Conservation (phyloP, 2,797 vertebrate genomes). For the Eulemur rubriventer region DNA sequence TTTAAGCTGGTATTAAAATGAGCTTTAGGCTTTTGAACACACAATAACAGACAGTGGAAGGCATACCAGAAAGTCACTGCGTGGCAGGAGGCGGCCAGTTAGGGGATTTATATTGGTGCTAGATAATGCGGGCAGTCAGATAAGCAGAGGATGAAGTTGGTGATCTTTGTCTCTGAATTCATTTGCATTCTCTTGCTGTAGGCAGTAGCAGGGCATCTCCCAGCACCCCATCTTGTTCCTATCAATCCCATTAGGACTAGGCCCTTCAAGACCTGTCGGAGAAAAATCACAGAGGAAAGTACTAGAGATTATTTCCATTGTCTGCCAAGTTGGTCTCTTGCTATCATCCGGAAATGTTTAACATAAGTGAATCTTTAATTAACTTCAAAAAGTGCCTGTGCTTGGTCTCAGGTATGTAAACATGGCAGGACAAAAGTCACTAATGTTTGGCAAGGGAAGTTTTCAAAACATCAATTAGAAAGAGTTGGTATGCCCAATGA, state of each 20-base stretch:
- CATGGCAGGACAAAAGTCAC: slow-evolving; percentile 72
- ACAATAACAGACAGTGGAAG: background rate
- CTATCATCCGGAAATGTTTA: slow-evolving; percentile 75
- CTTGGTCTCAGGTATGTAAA: slow-evolving; percentile 76
- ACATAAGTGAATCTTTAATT: slow-evolving; percentile 80
- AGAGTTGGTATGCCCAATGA: slow-evolving; percentile 60
- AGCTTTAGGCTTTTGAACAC: background rate
- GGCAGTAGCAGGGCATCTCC: background rate
- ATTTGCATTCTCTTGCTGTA: background rate
- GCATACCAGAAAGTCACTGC: background rate
- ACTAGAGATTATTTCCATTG: slow-evolving; percentile 75
- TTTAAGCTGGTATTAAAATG: slow-evolving; percentile 36
- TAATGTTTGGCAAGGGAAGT: slow-evolving; percentile 66
- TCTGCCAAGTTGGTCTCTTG: slow-evolving; percentile 72
- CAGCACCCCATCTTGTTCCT: background rate
- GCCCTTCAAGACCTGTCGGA: slow-evolving; percentile 75
- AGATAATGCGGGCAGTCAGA: background rate
- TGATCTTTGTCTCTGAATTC: background rate
- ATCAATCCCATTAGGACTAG: slow-evolving; percentile 54
- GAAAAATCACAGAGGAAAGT: slow-evolving; percentile 79
- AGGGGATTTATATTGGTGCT: background rate
- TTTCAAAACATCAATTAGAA: slow-evolving; percentile 82
- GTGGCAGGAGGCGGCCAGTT: background rate
- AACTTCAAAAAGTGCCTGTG: slow-evolving; percentile 78
- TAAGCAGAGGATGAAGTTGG: background rate